Evolutionary conservation across 2,888 invertebrate species (phyloP).

Genomic region (Zygogramma bicolorata): DNA sequence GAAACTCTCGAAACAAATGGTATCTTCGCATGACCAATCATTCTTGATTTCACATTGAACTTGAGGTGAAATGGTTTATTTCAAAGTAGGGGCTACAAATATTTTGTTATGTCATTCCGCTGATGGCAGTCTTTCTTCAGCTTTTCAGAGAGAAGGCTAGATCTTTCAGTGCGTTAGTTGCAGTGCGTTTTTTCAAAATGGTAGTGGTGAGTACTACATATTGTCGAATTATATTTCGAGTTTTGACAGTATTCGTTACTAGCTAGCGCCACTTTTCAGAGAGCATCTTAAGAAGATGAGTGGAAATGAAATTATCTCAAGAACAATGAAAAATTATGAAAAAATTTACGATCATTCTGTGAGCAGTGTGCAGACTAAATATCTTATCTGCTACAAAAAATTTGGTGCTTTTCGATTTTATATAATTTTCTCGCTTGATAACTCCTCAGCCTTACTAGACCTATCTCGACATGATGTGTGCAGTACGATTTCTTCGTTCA

Average conservation of each 20-base stretch:
- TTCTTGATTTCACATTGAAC: conserved; percentile 28
- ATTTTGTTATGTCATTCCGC: conserved; percentile 28
- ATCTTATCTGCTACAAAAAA: too few relatives aligned
- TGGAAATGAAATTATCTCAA: too few relatives aligned
- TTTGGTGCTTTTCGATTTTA: too few relatives aligned
- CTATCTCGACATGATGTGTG: too few relatives aligned
- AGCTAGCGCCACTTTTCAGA: neutral
- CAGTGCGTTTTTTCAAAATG: neutral
- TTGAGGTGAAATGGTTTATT: conserved; percentile 24
- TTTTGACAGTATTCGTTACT: neutral
- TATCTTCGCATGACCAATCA: neutral
- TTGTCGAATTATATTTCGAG: neutral
- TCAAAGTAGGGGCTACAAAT: conserved; percentile 27
- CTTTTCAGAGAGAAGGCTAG: neutral
- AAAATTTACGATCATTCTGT: too few relatives aligned
- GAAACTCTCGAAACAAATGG: neutral
- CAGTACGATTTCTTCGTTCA: too few relatives aligned
- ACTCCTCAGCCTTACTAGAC: too few relatives aligned
- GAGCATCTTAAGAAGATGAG: neutral
- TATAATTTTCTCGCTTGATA: too few relatives aligned
- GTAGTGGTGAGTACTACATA: neutral
- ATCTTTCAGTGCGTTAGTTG: neutral
- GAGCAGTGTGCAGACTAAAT: too few relatives aligned
- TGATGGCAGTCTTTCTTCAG: conserved; percentile 15
- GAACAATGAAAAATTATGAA: too few relatives aligned